A percentile compares a stretch with the other conserved stretches of the same genome.
Evolutionary conservation across 2,113 vertebrate species (phyloP).

Genomic region (Pedetes capensis): DNA sequence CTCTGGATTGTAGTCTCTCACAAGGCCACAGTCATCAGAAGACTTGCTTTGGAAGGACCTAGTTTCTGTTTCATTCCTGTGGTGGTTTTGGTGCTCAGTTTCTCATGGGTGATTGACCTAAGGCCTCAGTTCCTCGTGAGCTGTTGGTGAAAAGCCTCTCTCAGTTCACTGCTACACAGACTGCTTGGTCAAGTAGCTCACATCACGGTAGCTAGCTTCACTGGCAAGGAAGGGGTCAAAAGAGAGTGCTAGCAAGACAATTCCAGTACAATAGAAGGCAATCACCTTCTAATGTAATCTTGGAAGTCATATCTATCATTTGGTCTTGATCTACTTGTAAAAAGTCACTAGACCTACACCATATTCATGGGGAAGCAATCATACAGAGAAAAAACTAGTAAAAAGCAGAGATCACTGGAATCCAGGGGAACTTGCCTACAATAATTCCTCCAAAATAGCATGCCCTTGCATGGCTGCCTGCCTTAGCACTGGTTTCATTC

Average conservation of each 20-base stretch:
- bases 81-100: neutral
- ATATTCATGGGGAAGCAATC: neutral
- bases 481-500: neutral
- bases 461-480: rapidly evolving
- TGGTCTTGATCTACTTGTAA: neutral
- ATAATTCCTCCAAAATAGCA: neutral
- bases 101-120: neutral
- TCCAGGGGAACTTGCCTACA: neutral
- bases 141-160: neutral
- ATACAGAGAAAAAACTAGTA: too few species aligned
- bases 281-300: neutral
- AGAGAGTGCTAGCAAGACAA: neutral
- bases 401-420: too few species aligned
- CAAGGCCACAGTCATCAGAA: neutral
- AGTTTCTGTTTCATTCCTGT: neutral
- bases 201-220: neutral
- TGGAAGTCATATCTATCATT: neutral
- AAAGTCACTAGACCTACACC: neutral
- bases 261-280: neutral
- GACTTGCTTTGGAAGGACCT: neutral
- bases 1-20: neutral
- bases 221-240: neutral
- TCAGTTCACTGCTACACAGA: neutral
- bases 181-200: neutral
- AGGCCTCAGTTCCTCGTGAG: neutral